phyloP scores from a whole-genome alignment of 2,888 invertebrate species.

The Reticulitermes lucifugus region DNA sequence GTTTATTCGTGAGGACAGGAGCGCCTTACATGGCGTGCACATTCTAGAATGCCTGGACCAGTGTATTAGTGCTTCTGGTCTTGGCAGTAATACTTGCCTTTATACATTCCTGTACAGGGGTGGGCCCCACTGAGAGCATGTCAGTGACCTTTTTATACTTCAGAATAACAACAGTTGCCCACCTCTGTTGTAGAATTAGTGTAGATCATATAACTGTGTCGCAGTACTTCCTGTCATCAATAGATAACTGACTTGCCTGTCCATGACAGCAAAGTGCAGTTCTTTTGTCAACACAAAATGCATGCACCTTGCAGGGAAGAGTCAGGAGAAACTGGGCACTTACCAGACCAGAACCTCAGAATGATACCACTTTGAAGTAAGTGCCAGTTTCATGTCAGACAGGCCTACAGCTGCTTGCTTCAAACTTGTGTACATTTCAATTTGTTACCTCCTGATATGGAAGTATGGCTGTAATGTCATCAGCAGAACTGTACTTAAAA shows the following conservation, averaged over 20 bases:
- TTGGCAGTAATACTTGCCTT: not conserved
- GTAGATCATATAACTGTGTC: slow-evolving; percentile 1
- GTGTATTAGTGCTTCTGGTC: not conserved
- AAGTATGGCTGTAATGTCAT: not conserved
- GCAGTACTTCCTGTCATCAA: not conserved
- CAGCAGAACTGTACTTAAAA: not conserved
- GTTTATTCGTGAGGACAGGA: not conserved
- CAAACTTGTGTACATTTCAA: not conserved
- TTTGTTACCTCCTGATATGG: not conserved
- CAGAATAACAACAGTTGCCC: not conserved
- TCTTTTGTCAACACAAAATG: too few species aligned
- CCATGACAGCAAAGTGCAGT: too few species aligned
- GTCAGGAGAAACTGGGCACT: not conserved
- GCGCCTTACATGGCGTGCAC: not conserved
- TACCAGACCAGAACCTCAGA: too few species aligned
- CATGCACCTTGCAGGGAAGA: too few species aligned
- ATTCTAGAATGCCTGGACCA: not conserved
- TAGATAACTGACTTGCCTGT: not conserved
- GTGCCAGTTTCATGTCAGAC: not conserved
- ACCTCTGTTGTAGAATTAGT: not conserved
- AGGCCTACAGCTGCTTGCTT: slow-evolving; percentile 5
- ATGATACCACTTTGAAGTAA: too few species aligned
- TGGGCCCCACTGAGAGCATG: not conserved
- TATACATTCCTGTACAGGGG: not conserved
- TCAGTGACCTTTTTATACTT: not conserved